Evolutionary conservation across 1,140 invertebrate genomes (phyloP).

Genomic region (Fopius arisanus): DNA sequence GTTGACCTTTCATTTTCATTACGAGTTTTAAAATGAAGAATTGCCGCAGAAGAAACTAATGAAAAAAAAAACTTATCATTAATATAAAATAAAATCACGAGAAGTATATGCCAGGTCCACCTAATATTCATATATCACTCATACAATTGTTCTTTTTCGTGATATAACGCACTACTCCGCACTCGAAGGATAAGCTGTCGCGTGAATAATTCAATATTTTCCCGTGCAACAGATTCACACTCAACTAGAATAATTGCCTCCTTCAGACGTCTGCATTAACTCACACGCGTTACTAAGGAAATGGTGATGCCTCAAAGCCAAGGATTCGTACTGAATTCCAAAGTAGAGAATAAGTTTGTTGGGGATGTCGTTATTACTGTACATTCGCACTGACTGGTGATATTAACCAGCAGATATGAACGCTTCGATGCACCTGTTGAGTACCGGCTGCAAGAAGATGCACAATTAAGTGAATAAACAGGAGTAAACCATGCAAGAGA

Average conservation of each 20-base stretch:
- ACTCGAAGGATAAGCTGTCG: slow-evolving; percentile 45
- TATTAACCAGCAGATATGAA: neutral
- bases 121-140: too few species aligned
- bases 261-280: neutral
- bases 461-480: neutral
- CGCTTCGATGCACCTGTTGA: slow-evolving; percentile 8
- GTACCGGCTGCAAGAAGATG: neutral
- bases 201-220: slow-evolving; percentile 54
- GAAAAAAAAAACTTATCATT: too few species aligned
- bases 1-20: too few species aligned
- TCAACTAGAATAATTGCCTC: slow-evolving; percentile 8
- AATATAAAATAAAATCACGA: too few species aligned
- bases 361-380: slow-evolving; percentile 2
- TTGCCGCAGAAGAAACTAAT: too few species aligned
- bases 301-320: neutral
- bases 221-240: slow-evolving; percentile 39
- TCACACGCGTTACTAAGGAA: neutral
- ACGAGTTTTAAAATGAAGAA: too few species aligned
- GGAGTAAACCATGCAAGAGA: neutral
- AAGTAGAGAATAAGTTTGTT: neutral
- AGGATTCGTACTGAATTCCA: neutral
- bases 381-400: neutral
- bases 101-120: too few species aligned
- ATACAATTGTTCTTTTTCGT: slow-evolving; percentile 36
- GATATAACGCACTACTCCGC: slow-evolving; percentile 44